These are phyloP conservation scores for Rhogogaster chlorosoma DNA, from an alignment of 2,888 invertebrate species.

Conservation along the genomic window DNA sequence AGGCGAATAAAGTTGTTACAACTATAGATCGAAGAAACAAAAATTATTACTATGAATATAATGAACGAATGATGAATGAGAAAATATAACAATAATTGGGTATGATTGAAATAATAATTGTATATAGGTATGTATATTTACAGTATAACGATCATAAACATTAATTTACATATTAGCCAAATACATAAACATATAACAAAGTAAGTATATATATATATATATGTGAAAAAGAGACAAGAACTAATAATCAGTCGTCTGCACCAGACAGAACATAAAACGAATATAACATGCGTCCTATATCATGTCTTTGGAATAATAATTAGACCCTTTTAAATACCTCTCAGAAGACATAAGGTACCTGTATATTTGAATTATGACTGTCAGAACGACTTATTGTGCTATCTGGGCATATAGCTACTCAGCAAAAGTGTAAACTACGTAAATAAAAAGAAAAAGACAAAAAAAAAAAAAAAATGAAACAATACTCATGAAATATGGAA, in stretches of 20 bases:
- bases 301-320: background rate
- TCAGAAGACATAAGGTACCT: background rate
- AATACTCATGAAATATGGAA: background rate
- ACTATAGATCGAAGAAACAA: too few relatives aligned
- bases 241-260: background rate
- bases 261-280: background rate
- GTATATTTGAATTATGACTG: background rate
- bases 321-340: background rate
- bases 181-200: background rate
- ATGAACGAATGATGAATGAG: background rate
- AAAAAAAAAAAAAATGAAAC: background rate
- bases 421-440: background rate
- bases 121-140: slow-evolving; percentile 16
- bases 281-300: background rate
- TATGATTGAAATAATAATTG: slow-evolving; percentile 41
- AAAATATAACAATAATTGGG: background rate
- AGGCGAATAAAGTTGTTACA: too few relatives aligned
- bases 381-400: background rate
- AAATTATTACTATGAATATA: too few relatives aligned
- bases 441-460: background rate
- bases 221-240: background rate
- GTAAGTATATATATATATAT: background rate
- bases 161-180: slow-evolving; percentile 11
- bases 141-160: slow-evolving; percentile 18
- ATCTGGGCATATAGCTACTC: background rate